A percentile compares a stretch with the other conserved stretches of the same genome.
These are phyloP conservation scores for Hydractinia echinata DNA, from an alignment of 30 jellyfish, hydroid and myxozoan genomes.

Conservation along the genomic window DNA sequence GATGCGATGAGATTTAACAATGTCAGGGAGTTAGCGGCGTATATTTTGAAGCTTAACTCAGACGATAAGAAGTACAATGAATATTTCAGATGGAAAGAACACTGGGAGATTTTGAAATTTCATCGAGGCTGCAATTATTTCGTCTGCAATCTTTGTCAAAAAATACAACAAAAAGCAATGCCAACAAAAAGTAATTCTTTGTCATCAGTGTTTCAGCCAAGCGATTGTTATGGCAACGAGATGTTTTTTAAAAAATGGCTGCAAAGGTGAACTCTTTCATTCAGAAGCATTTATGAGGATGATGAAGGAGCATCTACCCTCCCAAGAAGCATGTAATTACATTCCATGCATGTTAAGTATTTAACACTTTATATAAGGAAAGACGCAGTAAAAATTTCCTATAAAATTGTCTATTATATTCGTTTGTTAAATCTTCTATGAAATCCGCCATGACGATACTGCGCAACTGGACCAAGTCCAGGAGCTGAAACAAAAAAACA, in stretches of 20 bases:
- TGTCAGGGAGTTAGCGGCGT: slow-evolving; percentile 40
- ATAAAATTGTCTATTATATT: too few relatives aligned
- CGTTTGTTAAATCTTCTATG: slow-evolving; percentile 7
- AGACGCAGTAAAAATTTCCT: too few relatives aligned
- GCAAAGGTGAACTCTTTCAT: too few relatives aligned
- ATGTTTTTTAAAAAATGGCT: too few relatives aligned
- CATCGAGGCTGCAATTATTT: not conserved
- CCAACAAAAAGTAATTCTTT: too few relatives aligned
- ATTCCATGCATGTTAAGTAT: too few relatives aligned
- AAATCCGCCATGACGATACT: slow-evolving; percentile 17
- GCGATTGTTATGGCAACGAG: too few relatives aligned
- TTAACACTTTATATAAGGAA: too few relatives aligned
- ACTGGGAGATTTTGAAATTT: slow-evolving; percentile 11
- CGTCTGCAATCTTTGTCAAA: not conserved
- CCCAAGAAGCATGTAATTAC: too few relatives aligned
- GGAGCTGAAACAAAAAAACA: slow-evolving; percentile 21
- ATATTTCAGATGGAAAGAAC: slow-evolving; percentile 61
- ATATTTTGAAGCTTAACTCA: slow-evolving; percentile 43
- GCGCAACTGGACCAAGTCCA: slow-evolving; percentile 29
- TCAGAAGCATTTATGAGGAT: too few relatives aligned
- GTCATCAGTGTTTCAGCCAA: too few relatives aligned
- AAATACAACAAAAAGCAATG: not conserved
- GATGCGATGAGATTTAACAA: slow-evolving; percentile 49
- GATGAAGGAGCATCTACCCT: too few relatives aligned
- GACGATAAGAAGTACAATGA: slow-evolving; percentile 65